Evolutionary conservation across 2,888 invertebrate genomes (phyloP), one percentile per base, ranked within the genome.

Genomic region (Smittia aterrima): DNA sequence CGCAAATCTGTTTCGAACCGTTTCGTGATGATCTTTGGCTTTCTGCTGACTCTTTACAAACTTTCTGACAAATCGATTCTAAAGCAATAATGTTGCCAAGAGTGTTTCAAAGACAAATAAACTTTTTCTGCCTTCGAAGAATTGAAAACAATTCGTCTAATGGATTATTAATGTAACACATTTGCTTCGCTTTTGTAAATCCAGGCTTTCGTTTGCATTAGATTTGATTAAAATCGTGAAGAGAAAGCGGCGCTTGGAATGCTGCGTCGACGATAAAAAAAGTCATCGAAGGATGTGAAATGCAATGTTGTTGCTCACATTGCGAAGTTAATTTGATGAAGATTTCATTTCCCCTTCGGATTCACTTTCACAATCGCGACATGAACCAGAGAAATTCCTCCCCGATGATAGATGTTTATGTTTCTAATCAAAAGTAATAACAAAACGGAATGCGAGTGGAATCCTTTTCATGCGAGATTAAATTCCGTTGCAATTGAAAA

Each of bases 391-490:
- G 22, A 64, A 64, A 64, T 68, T 20, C 67, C 67, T 40, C 38
- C 6, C 9, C 47, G 47, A 70, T 70, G 70, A 54, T 70, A 24
- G 16, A 54, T 54, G 70, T 54, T 67, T 67, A 41, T 25, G 22
- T 40, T 25, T 54, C 70, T 70, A 70, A 70, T 70, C 70, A 70
- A 54, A 70, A 54, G 53, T 54, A 70, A 70, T 72, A 72, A 72
- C 38, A 53, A 38, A 62, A 38, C 32, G 62, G 62, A 72, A 72
- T 72, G 24, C 40, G 62, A 62, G 16, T 9, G 32, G 38, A 71
- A 71, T 71, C 54, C 71, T 53, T 24, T 71, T 67, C n/a, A 67
- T 71, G 71, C 72, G 58, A 62, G 72, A 72, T 72, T 72, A 72
- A 72, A 72, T 72, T 72, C 72, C 40, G n/a, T n/a, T 22, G 40